phyloP scores from a whole-genome alignment of 2,888 invertebrate genomes.

The Catocala fraxini region DNA sequence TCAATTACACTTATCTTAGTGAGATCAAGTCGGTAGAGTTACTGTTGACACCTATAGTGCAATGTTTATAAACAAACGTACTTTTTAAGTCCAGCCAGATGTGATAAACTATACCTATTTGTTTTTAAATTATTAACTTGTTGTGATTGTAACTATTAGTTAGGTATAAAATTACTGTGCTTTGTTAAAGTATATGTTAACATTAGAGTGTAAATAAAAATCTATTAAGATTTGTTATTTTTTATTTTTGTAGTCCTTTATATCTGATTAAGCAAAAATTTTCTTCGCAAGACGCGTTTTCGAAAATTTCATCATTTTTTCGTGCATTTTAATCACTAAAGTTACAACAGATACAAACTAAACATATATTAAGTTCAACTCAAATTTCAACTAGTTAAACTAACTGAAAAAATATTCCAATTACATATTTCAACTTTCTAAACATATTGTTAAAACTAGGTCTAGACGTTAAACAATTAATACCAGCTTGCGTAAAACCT shows the following conservation, averaged over 20 bases:
- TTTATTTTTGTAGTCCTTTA: too few relatives aligned
- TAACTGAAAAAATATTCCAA: too few relatives aligned
- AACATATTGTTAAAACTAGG: too few relatives aligned
- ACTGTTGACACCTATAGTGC: slow-evolving; percentile 17
- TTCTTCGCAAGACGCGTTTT: not conserved
- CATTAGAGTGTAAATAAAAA: slow-evolving; percentile 47
- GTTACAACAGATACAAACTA: too few relatives aligned
- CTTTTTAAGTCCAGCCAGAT: slow-evolving; percentile 28
- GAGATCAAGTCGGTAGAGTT: slow-evolving; percentile 29
- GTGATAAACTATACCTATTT: slow-evolving; percentile 45
- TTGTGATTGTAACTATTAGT: slow-evolving; percentile 50
- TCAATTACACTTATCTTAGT: slow-evolving; percentile 27
- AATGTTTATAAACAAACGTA: slow-evolving; percentile 1
- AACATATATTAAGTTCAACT: too few relatives aligned
- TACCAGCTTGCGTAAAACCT: too few relatives aligned
- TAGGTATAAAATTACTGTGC: slow-evolving; percentile 40
- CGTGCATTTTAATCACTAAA: too few relatives aligned
- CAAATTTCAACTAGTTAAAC: too few relatives aligned
- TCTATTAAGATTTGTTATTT: slow-evolving; percentile 30
- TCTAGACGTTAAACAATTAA: too few relatives aligned
- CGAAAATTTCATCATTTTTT: not conserved
- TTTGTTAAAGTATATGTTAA: slow-evolving; percentile 42
- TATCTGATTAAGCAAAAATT: too few relatives aligned
- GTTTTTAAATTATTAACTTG: slow-evolving; percentile 51
- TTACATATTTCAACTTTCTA: too few relatives aligned